Base-by-base conservation (phyloP, 2,113 vertebrate species). In the Cephalopholis sonnerati region DNA sequence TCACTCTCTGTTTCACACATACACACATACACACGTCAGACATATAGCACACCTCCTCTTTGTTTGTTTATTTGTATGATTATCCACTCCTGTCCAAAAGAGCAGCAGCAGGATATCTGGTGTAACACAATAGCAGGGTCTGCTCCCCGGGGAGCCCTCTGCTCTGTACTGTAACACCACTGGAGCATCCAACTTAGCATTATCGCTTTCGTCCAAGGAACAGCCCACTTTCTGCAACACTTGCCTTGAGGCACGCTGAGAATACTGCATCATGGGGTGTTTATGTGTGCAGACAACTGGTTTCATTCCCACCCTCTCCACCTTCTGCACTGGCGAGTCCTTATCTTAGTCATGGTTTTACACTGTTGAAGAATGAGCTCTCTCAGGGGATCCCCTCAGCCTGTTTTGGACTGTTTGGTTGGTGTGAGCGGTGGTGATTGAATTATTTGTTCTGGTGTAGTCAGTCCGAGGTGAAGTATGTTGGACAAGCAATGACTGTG, bases 61-160 rank as follows among this genome's bases (percentile, higher is more conserved):
- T 91, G 89, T 88, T 89, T 94, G 93, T 91, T 95, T 93, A 89
- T 93, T 92, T 94, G 89, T 90, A 75, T 88, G 72, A 90, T 89
- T 84, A 90, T 92, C 82, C 90, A 89, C 85, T 88, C 73, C 89
- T 87, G 85, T 88, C 78, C 74, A 79, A 89, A 89, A 91, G 87
- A 88, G 88, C 89, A 85, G 77, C 87, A 90, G 87, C 86, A 93
- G 92, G 93, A 94, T 94, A 91, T 93, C 92, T 95, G 90, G 87
- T 93, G 92, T 90, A 94, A 93, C 86, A 92, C 91, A 94, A 95
- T 92, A 93, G 93, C 86, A 59, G 80, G 68, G 62, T 78, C 76
- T 69, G 81, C 74, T 89, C 88, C 83, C 89, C 1, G 3, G 91
- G 85, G 91, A 88, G 69, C 46, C 9, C 72, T 29, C 59, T 75